Evolutionary conservation across 2,888 invertebrate species (phyloP).

Genomic region (Diplazon laetatorius): DNA sequence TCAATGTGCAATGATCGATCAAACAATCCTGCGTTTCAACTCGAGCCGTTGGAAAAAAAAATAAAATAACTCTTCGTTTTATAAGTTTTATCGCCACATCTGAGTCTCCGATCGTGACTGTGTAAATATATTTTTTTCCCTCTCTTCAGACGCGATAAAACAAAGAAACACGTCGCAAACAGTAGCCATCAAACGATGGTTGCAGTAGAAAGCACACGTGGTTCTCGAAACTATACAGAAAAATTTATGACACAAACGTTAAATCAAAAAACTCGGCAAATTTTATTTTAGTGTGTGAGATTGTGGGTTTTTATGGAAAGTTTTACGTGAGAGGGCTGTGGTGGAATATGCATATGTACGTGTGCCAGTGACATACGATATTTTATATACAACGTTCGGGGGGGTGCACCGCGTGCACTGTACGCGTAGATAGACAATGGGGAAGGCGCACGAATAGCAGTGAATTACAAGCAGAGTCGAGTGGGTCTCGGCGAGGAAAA

Average conservation of each 20-base stretch:
- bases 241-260: constrained; percentile 12
- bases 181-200: too few species aligned
- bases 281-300: constrained; percentile 18
- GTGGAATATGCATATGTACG: constrained; percentile 9
- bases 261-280: constrained; percentile 29
- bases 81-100: not conserved
- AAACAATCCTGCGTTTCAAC: not conserved
- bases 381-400: not conserved
- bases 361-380: not conserved
- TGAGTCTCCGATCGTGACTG: not conserved
- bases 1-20: too few species aligned
- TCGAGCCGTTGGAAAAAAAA: not conserved
- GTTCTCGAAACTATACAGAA: not conserved
- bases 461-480: constrained; percentile 1
- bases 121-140: not conserved
- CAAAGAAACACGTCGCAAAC: not conserved
- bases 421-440: not conserved
- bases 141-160: not conserved
- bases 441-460: not conserved
- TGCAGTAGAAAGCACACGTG: constrained; percentile 4
- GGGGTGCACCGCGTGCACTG: not conserved
- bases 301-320: not conserved
- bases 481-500: constrained; percentile 34
- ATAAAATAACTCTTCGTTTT: not conserved
- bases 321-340: not conserved